Percentiles rank a stretch among this genome's conserved stretches.
These are phyloP conservation scores for Phrynocephalus guinanensis DNA, from an alignment of 2,797 vertebrate species.

Conservation along the genomic window DNA sequence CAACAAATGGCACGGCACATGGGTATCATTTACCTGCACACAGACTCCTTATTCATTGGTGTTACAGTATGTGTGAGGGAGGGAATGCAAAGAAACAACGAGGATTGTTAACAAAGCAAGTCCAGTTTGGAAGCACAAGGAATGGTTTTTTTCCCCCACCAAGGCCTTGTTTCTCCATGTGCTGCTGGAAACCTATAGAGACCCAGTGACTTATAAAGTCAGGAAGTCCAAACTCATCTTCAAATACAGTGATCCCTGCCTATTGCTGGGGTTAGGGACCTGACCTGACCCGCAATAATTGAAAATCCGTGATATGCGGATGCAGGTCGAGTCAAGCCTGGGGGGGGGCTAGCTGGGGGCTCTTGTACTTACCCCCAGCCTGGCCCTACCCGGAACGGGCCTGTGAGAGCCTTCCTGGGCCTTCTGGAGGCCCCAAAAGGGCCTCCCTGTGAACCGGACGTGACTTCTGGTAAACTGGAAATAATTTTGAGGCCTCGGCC, in stretches of 20 bases:
- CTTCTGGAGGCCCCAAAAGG: no score
- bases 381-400: no score
- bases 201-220: background rate
- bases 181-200: background rate
- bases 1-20: conserved; percentile 84
- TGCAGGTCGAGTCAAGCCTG: no score
- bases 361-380: no score
- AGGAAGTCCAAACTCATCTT: background rate
- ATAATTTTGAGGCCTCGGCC: no score
- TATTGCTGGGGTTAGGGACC: no score
- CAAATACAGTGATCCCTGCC: background rate
- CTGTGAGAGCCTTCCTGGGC: no score
- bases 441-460: no score
- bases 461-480: no score
- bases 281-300: no score
- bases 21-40: conserved; percentile 75
- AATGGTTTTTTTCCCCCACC: background rate
- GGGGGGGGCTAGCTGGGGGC: no score
- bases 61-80: conserved; percentile 37
- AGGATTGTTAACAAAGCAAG: conserved; percentile 61
- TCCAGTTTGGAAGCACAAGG: conserved; percentile 63
- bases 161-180: background rate
- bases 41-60: conserved; percentile 56
- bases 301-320: no score
- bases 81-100: conserved; percentile 61